Evolutionary conservation across 2,797 vertebrate genomes (phyloP), one percentile per base, ranked within the genome.

Genomic region (Staurois parvus): DNA sequence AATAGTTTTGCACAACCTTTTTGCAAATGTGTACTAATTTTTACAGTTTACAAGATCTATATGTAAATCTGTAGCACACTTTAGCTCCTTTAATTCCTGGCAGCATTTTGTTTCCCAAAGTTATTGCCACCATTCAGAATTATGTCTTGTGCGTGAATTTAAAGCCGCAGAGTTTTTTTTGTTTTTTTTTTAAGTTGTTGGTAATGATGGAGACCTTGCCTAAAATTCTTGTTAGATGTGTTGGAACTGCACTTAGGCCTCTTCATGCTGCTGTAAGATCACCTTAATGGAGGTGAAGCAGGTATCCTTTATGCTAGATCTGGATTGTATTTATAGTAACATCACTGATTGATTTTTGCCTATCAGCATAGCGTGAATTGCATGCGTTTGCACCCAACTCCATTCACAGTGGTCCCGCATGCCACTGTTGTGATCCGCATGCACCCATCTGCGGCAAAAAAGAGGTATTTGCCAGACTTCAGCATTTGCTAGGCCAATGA

Each of bases 1-100:
- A 97, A 90, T 98, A 97, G 97, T 99, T 99, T 99, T 99, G 96
- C 97, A 99, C 97, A 98, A 97, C 95, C 94, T 93, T 95, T 86
- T 94, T 94, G 92, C 91, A 94, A 92, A 92, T 88, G 89, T 93
- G 90, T 92, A 73, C 91, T 92, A 90, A 91, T 93, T 91, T 87
- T 93, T 91, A 92, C 92, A 89, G 89, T 92, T 92, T 90, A 90
- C 92, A 93, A 94, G 81, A 87, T 79, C 80, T 59, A n/a, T 62
- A 74, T 79, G 85, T 87, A 84, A 87, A 87, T 32, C 85, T 87
- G 85, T 84, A 83, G 85, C 76, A 79, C 81, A 84, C 83, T 79
- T 87, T 77, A 74, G 80, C 68, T 86, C 75, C 76, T 73, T 81
- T 77, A 45, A 72, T 75, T 68, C 66, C 59, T 34, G 52, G 45